phyloP scores from a whole-genome alignment of 1,140 invertebrate species.

The Megalopta genalis region DNA sequence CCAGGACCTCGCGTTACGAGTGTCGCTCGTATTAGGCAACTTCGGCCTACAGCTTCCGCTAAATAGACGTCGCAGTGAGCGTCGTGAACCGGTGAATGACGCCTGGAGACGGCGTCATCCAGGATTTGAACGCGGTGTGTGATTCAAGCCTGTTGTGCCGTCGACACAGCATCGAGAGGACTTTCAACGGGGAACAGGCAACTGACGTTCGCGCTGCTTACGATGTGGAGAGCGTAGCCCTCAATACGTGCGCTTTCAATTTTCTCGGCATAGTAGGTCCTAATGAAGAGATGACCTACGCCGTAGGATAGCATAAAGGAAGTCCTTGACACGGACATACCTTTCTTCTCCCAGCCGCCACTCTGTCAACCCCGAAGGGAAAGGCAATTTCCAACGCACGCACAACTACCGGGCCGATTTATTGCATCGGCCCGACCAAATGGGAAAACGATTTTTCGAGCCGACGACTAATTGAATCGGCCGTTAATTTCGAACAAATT shows the following conservation, averaged over 20 bases:
- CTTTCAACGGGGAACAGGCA: slow-evolving; percentile 8
- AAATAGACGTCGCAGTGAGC: slow-evolving; percentile 24
- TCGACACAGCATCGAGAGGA: background rate
- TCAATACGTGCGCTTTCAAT: slow-evolving; percentile 69
- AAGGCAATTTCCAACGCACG: slow-evolving; percentile 42
- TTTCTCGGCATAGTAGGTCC: slow-evolving; percentile 72
- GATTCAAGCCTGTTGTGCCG: slow-evolving; percentile 9
- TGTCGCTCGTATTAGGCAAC: no score
- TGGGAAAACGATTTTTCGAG: no score
- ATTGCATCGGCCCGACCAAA: no score
- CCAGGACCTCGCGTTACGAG: no score
- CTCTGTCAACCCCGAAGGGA: slow-evolving; percentile 27
- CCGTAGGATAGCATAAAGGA: slow-evolving; percentile 57
- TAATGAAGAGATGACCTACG: slow-evolving; percentile 70
- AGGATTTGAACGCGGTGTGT: background rate
- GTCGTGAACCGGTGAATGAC: background rate
- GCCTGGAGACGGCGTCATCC: background rate
- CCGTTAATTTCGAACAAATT: no score
- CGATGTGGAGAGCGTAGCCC: slow-evolving; percentile 28
- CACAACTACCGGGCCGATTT: no score
- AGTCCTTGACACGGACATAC: slow-evolving; percentile 55
- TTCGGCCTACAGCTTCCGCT: background rate
- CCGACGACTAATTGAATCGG: no score
- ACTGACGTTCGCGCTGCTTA: slow-evolving; percentile 21
- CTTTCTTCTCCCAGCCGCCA: slow-evolving; percentile 14